Evolutionary conservation across 2,888 invertebrate genomes (phyloP).

Genomic region (Listrodromus nycthemerus): DNA sequence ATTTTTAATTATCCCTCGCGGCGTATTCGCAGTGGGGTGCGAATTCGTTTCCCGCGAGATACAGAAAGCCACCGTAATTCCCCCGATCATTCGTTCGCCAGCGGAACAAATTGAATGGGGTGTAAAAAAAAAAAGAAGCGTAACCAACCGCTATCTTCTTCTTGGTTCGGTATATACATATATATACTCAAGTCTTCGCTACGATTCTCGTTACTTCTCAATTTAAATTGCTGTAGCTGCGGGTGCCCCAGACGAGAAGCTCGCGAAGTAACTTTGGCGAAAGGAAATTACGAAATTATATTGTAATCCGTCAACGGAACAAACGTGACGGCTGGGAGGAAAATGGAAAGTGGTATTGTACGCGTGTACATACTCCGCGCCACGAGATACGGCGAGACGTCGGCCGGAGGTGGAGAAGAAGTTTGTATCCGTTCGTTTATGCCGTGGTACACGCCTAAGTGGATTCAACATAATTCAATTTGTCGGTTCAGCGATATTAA

Average conservation of each 20-base stretch:
- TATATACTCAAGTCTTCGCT: conserved; percentile 3
- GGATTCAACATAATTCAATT: conserved; percentile 79
- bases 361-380: not conserved
- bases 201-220: conserved; percentile 41
- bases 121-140: conserved; percentile 4
- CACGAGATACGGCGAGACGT: conserved; percentile 63
- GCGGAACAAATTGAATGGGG: conserved; percentile 37
- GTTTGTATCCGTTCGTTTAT: conserved; percentile 53
- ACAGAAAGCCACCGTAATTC: conserved; percentile 27
- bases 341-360: not conserved
- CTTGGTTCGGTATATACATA: conserved; percentile 3
- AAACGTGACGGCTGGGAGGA: conserved; percentile 33
- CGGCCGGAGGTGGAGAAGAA: conserved; percentile 58
- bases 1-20: conserved; percentile 69
- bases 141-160: conserved; percentile 26
- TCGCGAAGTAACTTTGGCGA: conserved; percentile 19
- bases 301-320: conserved; percentile 71
- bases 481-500: conserved; percentile 77
- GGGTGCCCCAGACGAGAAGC: conserved; percentile 10
- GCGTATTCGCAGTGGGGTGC: conserved; percentile 44
- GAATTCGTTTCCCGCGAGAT: conserved; percentile 28
- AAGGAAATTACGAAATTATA: conserved; percentile 70
- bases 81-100: conserved; percentile 47
- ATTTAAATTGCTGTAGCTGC: conserved; percentile 26
- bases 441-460: conserved; percentile 72